Evolutionary conservation across 2,113 vertebrate genomes (phyloP), one percentile per base, ranked within the genome.

Genomic region (Accipiter virgatus): DNA sequence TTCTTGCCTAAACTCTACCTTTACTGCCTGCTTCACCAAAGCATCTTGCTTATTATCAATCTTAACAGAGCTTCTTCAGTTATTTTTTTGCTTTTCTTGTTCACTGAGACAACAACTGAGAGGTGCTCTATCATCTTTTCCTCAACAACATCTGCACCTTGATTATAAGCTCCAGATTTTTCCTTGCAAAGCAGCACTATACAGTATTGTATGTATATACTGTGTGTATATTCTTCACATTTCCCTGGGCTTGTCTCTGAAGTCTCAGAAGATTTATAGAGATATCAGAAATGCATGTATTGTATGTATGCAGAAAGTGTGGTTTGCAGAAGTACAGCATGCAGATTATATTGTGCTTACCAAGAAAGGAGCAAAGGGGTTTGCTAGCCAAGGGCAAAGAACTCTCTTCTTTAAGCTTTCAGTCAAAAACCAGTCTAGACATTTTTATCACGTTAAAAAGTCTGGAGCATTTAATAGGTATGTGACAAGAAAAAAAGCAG

Each of bases 371-470:
- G 82, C 42, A 78, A 90, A 90, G 81, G 66, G 62, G 58, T 75
- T 91, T 88, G 63, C 82, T 97, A 93, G 90, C 97, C 97, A 91
- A 96, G 90, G 90, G 93, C 93, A 96, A 95, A 96, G 88, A 92
- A 88, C 91, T 93, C 90, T 86, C 74, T 93, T 90, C 19, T 96
- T 87, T 48, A 43, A 93, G 63, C 67, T 95, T 97, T 91, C 77
- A 91, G 67, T 95, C 32, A 62, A 88, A 92, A 95, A 70, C 27
- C 90, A 95, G 80, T 82, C 95, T 93, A 86, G 82, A 95, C 80
- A 53, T 90, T 90, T 95, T 78, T 91, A 94, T 94, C 88, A 94
- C 81, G 94, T 92, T 93, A 86, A 95, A 86, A 87, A 97, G 94
- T 96, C 90, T 86, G 73, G 82, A 71, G 31, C 78, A 77, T 94